Evolutionary conservation across 2,888 invertebrate species (phyloP), one percentile per base, ranked within the genome.

Genomic region (Drosophila anomalata): DNA sequence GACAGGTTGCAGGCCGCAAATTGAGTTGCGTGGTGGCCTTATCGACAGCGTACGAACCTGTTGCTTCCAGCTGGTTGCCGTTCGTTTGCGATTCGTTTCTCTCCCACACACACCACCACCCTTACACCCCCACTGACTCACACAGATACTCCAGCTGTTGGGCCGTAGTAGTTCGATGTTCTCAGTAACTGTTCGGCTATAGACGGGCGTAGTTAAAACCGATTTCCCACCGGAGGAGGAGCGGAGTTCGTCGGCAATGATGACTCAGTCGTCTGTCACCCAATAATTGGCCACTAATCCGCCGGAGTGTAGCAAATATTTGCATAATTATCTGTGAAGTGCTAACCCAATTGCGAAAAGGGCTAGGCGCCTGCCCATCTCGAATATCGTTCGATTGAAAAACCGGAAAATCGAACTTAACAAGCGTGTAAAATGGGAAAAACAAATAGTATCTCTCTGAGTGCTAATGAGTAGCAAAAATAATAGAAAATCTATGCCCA

Each of bases 141-240:
- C 41, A 14, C 12, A 6, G 11, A 46, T 22, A 29, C 33, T 24
- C 42, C 59, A 62, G 62, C 31, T 24, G 63, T 31, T 62, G 48
- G 61, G 63, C 24, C 36, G 48, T 63, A 62, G 48, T 63, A 62
- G 54, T 29, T 54, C 67, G 63, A 67, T 53, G 63, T 65, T 65
- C 63, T 73, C 73, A 73, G 71, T 68, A 59, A 68, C 68, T 55
- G 73, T 65, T 70, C 51, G 54, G 66, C 69, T 63, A 73, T 73
- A 65, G 69, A 55, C 69, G 51, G 73, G 69, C 73, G 69, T 73
- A 65, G 65, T 67, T 67, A 65, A 67, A 24, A 31, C 44, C 65
- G 39, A 65, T 67, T 65, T 65, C 46, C 63, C 63, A 42, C 24
- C 61, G 66, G 70, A 17, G 17, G 17, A 17, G 17, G 17, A 24